Conservation (phyloP, 2,797 vertebrate species). For the Neopelma chrysocephalum region DNA sequence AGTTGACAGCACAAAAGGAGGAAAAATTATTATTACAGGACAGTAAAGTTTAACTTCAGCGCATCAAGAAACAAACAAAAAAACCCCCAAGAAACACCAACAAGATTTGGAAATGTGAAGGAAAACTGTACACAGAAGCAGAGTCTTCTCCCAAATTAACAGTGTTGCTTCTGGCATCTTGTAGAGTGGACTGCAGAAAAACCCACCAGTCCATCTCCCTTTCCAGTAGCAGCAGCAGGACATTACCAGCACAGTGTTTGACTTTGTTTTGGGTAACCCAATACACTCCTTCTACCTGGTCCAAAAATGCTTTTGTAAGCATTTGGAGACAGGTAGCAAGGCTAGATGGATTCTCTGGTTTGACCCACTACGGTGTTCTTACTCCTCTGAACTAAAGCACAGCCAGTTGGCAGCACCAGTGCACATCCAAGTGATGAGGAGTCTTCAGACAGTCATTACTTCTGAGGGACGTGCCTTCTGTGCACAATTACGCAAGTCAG, state of each 20-base stretch:
- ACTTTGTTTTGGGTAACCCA: neutral
- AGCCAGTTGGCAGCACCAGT: neutral
- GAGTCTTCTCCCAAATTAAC: neutral
- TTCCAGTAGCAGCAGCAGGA: neutral
- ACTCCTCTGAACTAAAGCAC: neutral
- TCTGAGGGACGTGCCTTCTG: neutral
- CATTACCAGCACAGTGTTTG: neutral
- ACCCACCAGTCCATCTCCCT: neutral
- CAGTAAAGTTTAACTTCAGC: neutral
- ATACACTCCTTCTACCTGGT: neutral
- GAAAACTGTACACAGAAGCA: neutral
- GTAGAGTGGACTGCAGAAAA: neutral
- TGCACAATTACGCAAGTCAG: too few species aligned
- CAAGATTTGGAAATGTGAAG: neutral
- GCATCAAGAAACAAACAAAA: neutral
- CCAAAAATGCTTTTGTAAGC: neutral
- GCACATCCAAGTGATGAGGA: accelerated
- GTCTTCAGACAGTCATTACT: neutral
- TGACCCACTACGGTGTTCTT: neutral
- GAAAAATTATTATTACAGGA: neutral
- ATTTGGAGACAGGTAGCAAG: neutral
- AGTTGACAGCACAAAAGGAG: neutral
- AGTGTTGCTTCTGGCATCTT: neutral
- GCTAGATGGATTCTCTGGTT: too few species aligned
- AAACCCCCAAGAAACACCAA: neutral